These are phyloP conservation scores for Oligia latruncula DNA, from an alignment of 2,888 invertebrate species.

Conservation along the genomic window DNA sequence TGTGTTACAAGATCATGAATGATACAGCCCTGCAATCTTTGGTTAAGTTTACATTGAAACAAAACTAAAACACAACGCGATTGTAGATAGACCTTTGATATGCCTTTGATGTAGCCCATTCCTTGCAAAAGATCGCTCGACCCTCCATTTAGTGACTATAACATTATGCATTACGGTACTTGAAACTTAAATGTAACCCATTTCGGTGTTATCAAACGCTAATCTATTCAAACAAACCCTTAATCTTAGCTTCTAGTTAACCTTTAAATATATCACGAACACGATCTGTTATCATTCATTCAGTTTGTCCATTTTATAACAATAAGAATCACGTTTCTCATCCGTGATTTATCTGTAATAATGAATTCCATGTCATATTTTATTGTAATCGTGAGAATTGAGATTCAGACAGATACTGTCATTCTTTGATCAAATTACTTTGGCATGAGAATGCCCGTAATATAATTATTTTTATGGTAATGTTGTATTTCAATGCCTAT, in stretches of 20 bases:
- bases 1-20: slow-evolving; percentile 9
- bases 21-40: neutral
- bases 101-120: slow-evolving; percentile 17
- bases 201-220: slow-evolving; percentile 16
- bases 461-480: neutral
- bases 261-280: slow-evolving; percentile 42
- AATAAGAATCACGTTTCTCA: slow-evolving; percentile 57
- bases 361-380: slow-evolving; percentile 23
- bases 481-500: neutral
- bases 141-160: neutral
- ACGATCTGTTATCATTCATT: slow-evolving; percentile 43
- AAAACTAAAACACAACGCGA: slow-evolving; percentile 12
- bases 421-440: slow-evolving; percentile 25
- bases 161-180: slow-evolving; percentile 4
- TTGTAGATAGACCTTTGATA: slow-evolving; percentile 5
- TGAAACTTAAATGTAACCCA: slow-evolving; percentile 21
- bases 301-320: slow-evolving; percentile 32
- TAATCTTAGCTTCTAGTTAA: slow-evolving; percentile 43
- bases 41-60: neutral
- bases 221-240: slow-evolving; percentile 34
- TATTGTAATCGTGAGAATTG: slow-evolving; percentile 26
- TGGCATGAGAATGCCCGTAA: neutral
- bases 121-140: slow-evolving; percentile 5
- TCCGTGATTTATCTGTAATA: slow-evolving; percentile 56
- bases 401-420: slow-evolving; percentile 12